Evolutionary conservation across 1,140 invertebrate genomes (phyloP), one percentile per base, ranked within the genome.

Genomic region (Leptonema lineaticorne): DNA sequence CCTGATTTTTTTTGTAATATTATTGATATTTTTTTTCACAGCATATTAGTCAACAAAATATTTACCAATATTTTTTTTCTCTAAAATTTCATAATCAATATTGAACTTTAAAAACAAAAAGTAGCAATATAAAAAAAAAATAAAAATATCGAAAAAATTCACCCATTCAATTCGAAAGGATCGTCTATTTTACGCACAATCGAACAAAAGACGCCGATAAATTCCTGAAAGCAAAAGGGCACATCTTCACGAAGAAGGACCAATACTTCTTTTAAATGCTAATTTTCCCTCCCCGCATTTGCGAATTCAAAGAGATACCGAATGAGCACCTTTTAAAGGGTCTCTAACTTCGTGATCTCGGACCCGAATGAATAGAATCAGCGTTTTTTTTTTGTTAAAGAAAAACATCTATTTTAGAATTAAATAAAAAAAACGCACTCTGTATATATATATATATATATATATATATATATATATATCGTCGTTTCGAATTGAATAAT

Each of bases 171-270:
- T n/a, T n/a, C n/a, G n/a, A n/a, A n/a, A n/a, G 16, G 37, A 41
- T 26, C 27, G 57, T 28, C 33, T 33, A 59, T 22, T 30, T 22
- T 22, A 37, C 57, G 57, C 57, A 46, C 59, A 53, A 26, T 45
- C 45, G 62, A 53, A 64, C 62, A 27, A 50, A 50, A 64, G 45
- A 28, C 14, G 9, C 11, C 45, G 27, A 64, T 64, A 64, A 64
- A 64, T 64, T 28, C 26, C 22, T 22, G 4, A 5, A 33, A 48
- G 5, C 11, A 4, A 20, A 45, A 50, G 46, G 46, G 11, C 22
- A 50, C 22, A 50, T 50, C 46, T 50, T 48, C 29, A 11, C 29
- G 5, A 33, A n/a, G n/a, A 6, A 33, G 29, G 5, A 9, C 37
- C 16, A 14, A 53, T 11, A 53, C 20, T 53, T 53, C 50, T 50